Percentiles rank a stretch among this genome's conserved stretches.
Conservation (phyloP, 2,113 vertebrate genomes). For the Hyperoodon ampullatus region DNA sequence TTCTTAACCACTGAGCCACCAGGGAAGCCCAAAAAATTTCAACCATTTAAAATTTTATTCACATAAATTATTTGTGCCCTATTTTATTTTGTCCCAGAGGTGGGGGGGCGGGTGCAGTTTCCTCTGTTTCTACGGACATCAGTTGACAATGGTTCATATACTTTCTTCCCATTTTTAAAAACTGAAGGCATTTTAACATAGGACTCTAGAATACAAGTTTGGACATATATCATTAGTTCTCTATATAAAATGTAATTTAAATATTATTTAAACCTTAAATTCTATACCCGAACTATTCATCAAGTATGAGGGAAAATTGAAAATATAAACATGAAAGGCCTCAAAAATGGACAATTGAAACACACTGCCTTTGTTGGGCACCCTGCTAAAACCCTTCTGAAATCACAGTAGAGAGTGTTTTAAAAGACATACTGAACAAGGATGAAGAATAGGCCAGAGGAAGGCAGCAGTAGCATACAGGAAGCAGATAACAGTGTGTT, state of each 20-base stretch:
- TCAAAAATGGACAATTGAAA: neutral
- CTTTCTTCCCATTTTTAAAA: neutral
- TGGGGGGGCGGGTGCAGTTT: neutral
- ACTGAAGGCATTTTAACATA: neutral
- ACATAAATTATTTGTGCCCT: neutral
- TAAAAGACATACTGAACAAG: neutral
- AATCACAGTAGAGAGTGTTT: neutral
- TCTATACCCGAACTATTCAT: neutral
- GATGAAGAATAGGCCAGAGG: neutral
- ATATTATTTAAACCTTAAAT: constrained; percentile 10
- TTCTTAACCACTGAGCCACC: too few species aligned
- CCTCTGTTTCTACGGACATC: neutral
- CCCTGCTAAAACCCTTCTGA: neutral
- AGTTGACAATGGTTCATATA: neutral
- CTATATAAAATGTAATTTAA: neutral
- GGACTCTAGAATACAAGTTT: neutral
- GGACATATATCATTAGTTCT: neutral
- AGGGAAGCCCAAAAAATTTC: neutral
- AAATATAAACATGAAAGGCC: neutral
- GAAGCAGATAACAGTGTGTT: neutral
- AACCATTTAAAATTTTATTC: neutral
- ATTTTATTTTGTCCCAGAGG: neutral
- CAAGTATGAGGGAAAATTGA: neutral
- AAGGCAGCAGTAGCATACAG: neutral
- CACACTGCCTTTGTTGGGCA: neutral